Base-by-base conservation (phyloP, 2,888 invertebrate genomes). In the Molanna angustata region DNA sequence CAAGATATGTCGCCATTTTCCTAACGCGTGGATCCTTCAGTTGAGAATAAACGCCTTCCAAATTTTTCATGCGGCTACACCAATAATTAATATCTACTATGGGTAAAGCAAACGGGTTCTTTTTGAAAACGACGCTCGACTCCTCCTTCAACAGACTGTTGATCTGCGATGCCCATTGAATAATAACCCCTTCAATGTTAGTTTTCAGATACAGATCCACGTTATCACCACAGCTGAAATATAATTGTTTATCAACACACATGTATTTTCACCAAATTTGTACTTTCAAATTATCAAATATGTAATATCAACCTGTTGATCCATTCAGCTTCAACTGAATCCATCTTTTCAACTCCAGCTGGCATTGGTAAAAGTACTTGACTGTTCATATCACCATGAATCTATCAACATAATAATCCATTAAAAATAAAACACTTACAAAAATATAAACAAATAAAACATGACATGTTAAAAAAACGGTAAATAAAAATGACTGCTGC, bases 291-390 rank as follows among this genome's bases (percentile, higher is more conserved):
- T n/a, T n/a, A n/a, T n/a, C n/a, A n/a, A 27, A 7, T 27, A 27
- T 27, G 11, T 27, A 7, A 27, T 27, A 27, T 7, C 4, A 66
- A 73, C 72, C 70, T 72, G 9, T 67, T 64, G 9, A 73, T 73
- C 16, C 76, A 72, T 9, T 63, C 63, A 22, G 76, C 66, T 63
- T 83, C 82, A 2, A 80, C 80, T 17, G 80, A 75, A 64, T 83
- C 84, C 19, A 90, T 80, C 49, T 76, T 77, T 59, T 86, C 85
- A 1, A 86, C 80, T 2, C 86, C 88, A 61, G 86, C 80, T 1
- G 94, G 94, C 79, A 95, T 83, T 1, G 94, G 91, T 20, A 95
- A 73, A 62, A 93, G 80, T 0, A 91, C 93, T 69, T 91, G 87
- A 61, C 92, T 93, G 41, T 84, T 81, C 70, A 93, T 86, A 66